phyloP scores from a whole-genome alignment of 2,113 vertebrate species.

The Pardalotus punctatus region DNA sequence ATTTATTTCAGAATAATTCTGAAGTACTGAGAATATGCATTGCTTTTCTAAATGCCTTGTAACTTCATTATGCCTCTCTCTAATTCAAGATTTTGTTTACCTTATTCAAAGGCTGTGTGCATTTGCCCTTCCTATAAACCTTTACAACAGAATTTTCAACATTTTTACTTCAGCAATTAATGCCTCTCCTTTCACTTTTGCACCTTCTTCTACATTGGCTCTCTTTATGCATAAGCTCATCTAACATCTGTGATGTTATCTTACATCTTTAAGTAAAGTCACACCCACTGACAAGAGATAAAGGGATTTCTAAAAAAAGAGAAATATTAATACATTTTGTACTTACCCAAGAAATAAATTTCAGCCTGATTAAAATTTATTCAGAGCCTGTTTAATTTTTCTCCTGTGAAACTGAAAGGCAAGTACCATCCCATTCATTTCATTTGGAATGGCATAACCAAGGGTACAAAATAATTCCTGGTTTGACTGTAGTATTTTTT shows the following conservation, averaged over 20 bases:
- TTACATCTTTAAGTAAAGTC: neutral
- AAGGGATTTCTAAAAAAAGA: neutral
- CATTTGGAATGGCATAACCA: neutral
- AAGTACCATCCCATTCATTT: neutral
- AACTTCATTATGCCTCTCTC: neutral
- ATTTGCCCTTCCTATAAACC: neutral
- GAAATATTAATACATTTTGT: neutral
- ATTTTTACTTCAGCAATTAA: neutral
- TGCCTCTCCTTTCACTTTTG: neutral
- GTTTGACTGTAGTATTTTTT: neutral
- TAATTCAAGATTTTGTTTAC: neutral
- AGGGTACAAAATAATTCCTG: neutral
- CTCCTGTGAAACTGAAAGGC: neutral
- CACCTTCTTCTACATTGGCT: rapidly evolving
- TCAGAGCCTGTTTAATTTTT: neutral
- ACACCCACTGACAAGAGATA: neutral
- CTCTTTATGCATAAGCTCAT: neutral
- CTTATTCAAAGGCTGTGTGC: neutral
- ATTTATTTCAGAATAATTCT: neutral
- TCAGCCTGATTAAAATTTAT: neutral
- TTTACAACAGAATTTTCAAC: neutral
- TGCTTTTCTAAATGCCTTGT: neutral
- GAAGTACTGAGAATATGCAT: neutral
- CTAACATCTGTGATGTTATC: neutral
- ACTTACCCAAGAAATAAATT: neutral